A percentile compares a stretch with the other conserved stretches of the same genome.
Conservation (phyloP, 2,113 vertebrate genomes). For the Pangasianodon gigas region DNA sequence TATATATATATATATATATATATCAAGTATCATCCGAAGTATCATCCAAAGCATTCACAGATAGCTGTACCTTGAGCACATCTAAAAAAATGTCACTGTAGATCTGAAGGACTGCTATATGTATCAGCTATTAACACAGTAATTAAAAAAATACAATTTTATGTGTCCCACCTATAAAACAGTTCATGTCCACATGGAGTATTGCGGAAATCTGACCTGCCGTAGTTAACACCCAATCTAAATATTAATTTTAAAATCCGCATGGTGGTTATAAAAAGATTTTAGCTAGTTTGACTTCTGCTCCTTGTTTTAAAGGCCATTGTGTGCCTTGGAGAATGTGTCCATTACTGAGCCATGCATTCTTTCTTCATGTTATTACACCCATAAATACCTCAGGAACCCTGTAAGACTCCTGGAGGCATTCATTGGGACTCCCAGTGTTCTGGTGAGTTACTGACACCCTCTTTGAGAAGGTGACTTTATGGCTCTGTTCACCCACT, state of each 20-base stretch:
- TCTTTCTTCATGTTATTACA: conserved; percentile 47
- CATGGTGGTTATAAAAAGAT: not conserved
- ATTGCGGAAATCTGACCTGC: conserved; percentile 60
- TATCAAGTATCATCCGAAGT: too few relatives aligned
- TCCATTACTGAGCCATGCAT: conserved; percentile 37
- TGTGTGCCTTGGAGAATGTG: conserved; percentile 18
- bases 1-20: too few relatives aligned
- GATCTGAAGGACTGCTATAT: conserved; percentile 28
- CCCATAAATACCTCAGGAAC: conserved; percentile 56
- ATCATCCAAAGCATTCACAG: conserved; percentile 23
- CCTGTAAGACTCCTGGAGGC: conserved; percentile 1
- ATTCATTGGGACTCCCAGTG: conserved; percentile 35
- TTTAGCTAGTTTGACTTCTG: not conserved
- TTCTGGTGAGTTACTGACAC: conserved; percentile 15
- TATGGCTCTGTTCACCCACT: conserved; percentile 2
- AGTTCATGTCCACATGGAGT: conserved; percentile 55
- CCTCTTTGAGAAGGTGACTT: conserved; percentile 7
- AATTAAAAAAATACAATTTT: conserved; percentile 42
- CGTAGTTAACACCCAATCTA: conserved; percentile 54
- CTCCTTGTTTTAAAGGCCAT: conserved; percentile 38
- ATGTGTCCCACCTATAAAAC: conserved; percentile 51
- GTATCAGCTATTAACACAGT: conserved; percentile 14
- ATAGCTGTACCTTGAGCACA: conserved; percentile 9
- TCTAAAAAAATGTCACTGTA: conserved; percentile 35
- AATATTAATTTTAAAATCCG: conserved; percentile 36